Evolutionary conservation across 1,140 invertebrate species (phyloP).

Genomic region (Atopsyche davidsoni): DNA sequence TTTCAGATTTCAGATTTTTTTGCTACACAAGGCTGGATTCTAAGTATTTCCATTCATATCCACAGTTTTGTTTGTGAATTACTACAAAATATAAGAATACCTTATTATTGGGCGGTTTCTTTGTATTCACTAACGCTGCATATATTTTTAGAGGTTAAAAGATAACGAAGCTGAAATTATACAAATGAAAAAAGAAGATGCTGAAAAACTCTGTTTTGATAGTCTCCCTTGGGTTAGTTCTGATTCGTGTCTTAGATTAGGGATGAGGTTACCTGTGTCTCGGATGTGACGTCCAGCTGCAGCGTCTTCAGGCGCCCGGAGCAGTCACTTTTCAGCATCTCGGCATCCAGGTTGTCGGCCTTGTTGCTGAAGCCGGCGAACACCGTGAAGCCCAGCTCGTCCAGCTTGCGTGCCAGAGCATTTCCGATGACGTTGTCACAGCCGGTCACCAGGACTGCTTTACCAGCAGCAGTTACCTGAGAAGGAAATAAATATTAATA

Average conservation of each 20-base stretch:
- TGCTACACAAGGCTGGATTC: too few relatives aligned
- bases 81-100: too few relatives aligned
- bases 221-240: too few relatives aligned
- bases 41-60: too few relatives aligned
- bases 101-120: too few relatives aligned
- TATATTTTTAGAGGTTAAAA: too few relatives aligned
- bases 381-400: constrained; percentile 75
- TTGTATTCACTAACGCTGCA: too few relatives aligned
- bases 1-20: too few relatives aligned
- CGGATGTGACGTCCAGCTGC: constrained; percentile 68
- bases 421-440: constrained; percentile 75
- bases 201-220: too few relatives aligned
- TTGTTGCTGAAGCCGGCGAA: constrained; percentile 70
- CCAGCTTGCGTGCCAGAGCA: constrained; percentile 65
- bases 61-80: too few relatives aligned
- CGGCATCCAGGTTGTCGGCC: constrained; percentile 58
- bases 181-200: too few relatives aligned
- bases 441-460: constrained; percentile 77
- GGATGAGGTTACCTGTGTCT: constrained; percentile 50
- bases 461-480: constrained; percentile 69
- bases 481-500: constrained; percentile 12
- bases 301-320: constrained; percentile 67
- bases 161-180: too few relatives aligned
- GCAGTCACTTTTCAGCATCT: constrained; percentile 66
- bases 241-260: background rate